Evolutionary conservation across 1,140 invertebrate species (phyloP), one percentile per base, ranked within the genome.

Genomic region (Drosophila subpulchrella): DNA sequence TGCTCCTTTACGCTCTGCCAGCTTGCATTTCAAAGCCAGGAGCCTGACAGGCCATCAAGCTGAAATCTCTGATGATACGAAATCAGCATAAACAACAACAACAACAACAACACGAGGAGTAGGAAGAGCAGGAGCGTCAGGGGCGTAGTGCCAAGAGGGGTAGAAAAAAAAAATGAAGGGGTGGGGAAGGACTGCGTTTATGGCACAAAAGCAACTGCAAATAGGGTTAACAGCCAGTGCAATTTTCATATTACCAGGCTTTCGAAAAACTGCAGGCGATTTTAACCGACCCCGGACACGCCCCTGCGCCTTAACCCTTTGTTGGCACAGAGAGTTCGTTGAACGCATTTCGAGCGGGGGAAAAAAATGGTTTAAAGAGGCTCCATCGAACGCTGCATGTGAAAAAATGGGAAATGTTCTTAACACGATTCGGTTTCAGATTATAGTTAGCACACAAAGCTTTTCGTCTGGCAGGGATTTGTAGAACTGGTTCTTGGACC

Each of bases 61-160:
- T 86, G 56, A 86, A 88, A 86, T 86, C 83, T 86, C 83, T 86
- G 83, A 86, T 86, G 83, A 88, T 86, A 86, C 79, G 79, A 86
- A 86, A 86, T 86, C 83, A 86, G 76, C 82, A 86, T 86, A 86
- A 88, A 79, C 83, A 86, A 88, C 82, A 86, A 65, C 58, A 66
- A 27, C 61, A 76, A 50, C 58, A 67, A 27, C 61, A 76, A 50
- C 75, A 82, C 15, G 15, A 66, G 7, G 7, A 34, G 2, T 4
- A 53, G 15, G n/a, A n/a, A n/a, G n/a, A n/a, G n/a, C n/a, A n/a
- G n/a, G 4, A 57, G 30, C 17, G 38, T 3, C 20, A 11, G 44
- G 41, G 41, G 42, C 15, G 39, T 46, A 20, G 44, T 34, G 46
- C 38, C 27, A 34, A 36, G 42, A 15, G 42, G 62, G 34, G 54